A percentile compares a stretch with the other conserved stretches of the same genome.
phyloP scores from a whole-genome alignment of 2,113 vertebrate genomes.

The Dicrurus megarhynchus region DNA sequence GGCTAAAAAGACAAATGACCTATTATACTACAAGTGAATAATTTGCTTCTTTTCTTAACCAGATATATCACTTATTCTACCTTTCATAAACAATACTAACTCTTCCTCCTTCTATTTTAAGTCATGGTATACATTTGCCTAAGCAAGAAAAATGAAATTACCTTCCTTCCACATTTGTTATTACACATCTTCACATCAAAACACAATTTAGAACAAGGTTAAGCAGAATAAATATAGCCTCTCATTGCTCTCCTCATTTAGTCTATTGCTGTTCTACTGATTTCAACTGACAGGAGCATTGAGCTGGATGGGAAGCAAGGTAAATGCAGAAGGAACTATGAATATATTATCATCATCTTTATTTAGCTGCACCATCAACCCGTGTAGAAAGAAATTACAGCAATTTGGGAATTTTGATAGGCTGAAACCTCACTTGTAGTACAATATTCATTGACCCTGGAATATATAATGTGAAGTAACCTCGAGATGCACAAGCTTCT shows the following conservation, averaged over 20 bases:
- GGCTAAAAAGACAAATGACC: not conserved
- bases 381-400: not conserved
- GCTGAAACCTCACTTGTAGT: conserved; percentile 59
- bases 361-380: not conserved
- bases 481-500: not conserved
- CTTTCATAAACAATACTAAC: not conserved
- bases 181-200: not conserved
- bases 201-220: not conserved
- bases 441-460: conserved; percentile 52
- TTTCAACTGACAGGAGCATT: conserved; percentile 13
- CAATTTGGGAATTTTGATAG: not conserved
- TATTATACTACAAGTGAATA: conserved; percentile 65
- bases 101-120: not conserved
- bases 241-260: not conserved
- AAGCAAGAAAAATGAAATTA: conserved; percentile 1
- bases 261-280: not conserved
- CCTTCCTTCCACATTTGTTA: not conserved
- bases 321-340: not conserved
- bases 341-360: not conserved
- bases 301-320: conserved; percentile 2
- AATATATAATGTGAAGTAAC: conserved; percentile 9
- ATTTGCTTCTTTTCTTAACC: not conserved
- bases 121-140: not conserved
- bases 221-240: not conserved
- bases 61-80: not conserved